Evolutionary conservation across 30 jellyfish, hydroid and myxozoan species (phyloP).

Genomic region (Aurelia aurita complex sp. Pacific): DNA sequence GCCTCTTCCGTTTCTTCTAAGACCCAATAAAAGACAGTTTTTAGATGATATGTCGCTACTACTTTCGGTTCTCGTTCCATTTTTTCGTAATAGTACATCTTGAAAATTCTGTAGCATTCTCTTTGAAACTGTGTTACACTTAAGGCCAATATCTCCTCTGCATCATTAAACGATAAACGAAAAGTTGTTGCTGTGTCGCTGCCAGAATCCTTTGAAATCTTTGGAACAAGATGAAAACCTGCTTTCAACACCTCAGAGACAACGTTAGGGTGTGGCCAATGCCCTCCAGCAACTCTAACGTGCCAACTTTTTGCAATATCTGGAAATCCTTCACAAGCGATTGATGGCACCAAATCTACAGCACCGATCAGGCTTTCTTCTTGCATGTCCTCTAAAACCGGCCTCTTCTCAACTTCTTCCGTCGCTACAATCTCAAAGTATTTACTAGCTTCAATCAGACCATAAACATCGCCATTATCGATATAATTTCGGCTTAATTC

Average conservation of each 20-base stretch:
- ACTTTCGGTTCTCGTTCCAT: conserved; percentile 37
- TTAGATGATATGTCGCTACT: conserved; percentile 48
- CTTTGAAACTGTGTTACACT: conserved; percentile 27
- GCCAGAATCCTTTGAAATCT: conserved; percentile 8
- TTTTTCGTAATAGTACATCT: conserved; percentile 52
- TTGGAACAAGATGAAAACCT: conserved; percentile 59
- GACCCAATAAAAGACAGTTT: conserved; percentile 44
- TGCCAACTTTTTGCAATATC: conserved; percentile 15
- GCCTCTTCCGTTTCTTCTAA: conserved; percentile 18
- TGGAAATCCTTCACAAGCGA: conserved; percentile 57
- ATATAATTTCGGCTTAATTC: background rate
- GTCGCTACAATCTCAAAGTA: background rate
- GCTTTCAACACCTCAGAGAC: conserved; percentile 24
- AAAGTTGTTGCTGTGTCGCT: conserved; percentile 34
- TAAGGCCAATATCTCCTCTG: conserved; percentile 34
- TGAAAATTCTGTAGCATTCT: conserved; percentile 39
- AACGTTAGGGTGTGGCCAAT: conserved; percentile 42
- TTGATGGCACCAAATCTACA: conserved; percentile 48
- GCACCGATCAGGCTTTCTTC: conserved; percentile 21
- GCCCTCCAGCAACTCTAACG: conserved; percentile 21
- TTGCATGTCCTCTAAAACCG: background rate
- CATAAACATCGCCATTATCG: background rate
- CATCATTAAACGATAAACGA: conserved; percentile 35
- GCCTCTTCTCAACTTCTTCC: background rate
- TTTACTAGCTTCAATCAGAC: background rate